Evolutionary conservation across 2,113 vertebrate genomes (phyloP).

Genomic region (Osmerus mordax): DNA sequence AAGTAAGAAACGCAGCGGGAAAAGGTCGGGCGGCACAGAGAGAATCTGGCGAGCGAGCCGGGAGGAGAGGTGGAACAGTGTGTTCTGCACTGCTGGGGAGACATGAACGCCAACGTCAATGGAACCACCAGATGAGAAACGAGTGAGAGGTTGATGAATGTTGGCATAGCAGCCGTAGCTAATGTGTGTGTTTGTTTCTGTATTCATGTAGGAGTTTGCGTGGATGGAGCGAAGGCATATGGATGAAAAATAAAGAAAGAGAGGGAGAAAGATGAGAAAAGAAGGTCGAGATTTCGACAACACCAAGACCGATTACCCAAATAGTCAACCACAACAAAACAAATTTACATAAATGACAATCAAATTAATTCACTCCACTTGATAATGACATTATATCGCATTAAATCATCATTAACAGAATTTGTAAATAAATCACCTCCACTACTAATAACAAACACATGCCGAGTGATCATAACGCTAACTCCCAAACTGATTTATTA

Average conservation of each 20-base stretch:
- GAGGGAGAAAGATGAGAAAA: conserved; percentile 6
- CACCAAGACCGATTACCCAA: conserved; percentile 17
- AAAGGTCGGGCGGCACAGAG: conserved; percentile 51
- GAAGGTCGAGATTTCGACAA: not conserved
- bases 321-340: conserved; percentile 34
- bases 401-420: conserved; percentile 62
- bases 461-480: conserved; percentile 50
- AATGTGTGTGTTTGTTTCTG: not conserved
- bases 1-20: conserved; percentile 40
- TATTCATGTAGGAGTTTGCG: no score
- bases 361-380: conserved; percentile 38
- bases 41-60: not conserved
- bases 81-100: conserved; percentile 36
- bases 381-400: conserved; percentile 47
- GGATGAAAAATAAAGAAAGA: not conserved
- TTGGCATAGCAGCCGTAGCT: conserved; percentile 8
- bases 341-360: conserved; percentile 47
- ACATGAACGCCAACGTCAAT: no score
- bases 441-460: conserved; percentile 34
- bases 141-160: no score
- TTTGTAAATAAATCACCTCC: conserved; percentile 51
- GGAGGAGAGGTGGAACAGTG: conserved; percentile 8
- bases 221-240: not conserved
- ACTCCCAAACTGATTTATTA: conserved; percentile 67
- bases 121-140: not conserved